A percentile compares a stretch with the other conserved stretches of the same genome.
phyloP scores from a whole-genome alignment of 30 jellyfish, hydroid and myxozoan genomes.

The Aurelia aurita region DNA sequence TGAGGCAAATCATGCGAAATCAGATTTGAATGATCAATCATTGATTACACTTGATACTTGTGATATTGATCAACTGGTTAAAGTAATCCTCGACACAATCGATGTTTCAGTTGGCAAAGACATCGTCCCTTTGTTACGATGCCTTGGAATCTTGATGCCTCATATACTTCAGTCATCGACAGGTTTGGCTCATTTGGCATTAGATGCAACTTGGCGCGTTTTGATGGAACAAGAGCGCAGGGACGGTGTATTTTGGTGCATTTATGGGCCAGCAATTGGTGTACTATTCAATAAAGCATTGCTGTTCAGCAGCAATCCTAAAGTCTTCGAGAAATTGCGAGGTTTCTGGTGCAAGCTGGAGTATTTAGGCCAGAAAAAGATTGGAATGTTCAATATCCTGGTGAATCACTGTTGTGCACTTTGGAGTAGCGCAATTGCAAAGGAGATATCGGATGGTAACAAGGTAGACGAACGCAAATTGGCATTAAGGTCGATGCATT shows the following conservation, averaged over 20 bases:
- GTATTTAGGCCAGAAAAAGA: slow-evolving; percentile 71
- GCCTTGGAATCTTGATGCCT: slow-evolving; percentile 54
- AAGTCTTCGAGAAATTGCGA: slow-evolving; percentile 11
- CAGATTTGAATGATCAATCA: background rate
- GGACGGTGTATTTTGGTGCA: slow-evolving; percentile 75
- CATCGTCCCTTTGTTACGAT: slow-evolving; percentile 59
- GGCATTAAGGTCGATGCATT: slow-evolving; percentile 7
- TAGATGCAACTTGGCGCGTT: slow-evolving; percentile 62
- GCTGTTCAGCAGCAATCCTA: slow-evolving; percentile 15
- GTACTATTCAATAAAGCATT: slow-evolving; percentile 57
- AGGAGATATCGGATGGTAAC: background rate
- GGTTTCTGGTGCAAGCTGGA: slow-evolving; percentile 65
- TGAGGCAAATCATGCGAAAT: background rate
- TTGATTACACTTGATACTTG: slow-evolving; percentile 21
- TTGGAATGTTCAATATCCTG: slow-evolving; percentile 66
- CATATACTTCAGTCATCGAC: background rate
- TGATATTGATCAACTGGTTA: background rate
- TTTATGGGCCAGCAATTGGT: slow-evolving; percentile 51
- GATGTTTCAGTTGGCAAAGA: slow-evolving; percentile 70
- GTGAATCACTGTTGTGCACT: slow-evolving; percentile 45
- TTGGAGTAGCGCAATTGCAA: slow-evolving; percentile 36
- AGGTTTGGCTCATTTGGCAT: slow-evolving; percentile 26
- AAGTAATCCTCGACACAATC: slow-evolving; percentile 14
- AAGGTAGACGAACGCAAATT: background rate
- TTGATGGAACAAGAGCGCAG: slow-evolving; percentile 67